These are phyloP conservation scores for Sclerurus mexicanus DNA, from an alignment of 2,113 vertebrate genomes.

Conservation along the genomic window DNA sequence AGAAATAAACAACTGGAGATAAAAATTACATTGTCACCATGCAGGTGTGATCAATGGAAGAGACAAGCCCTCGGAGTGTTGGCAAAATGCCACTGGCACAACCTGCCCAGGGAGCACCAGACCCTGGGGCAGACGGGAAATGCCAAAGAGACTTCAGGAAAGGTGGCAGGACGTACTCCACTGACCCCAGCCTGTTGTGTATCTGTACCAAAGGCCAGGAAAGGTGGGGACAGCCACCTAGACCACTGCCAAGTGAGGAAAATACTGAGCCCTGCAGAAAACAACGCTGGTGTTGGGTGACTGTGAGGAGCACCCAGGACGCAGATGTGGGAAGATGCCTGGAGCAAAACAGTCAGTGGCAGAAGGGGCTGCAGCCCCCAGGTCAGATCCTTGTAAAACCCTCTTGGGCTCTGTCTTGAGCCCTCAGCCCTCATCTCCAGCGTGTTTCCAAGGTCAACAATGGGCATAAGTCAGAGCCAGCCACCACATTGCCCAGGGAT, in stretches of 20 bases:
- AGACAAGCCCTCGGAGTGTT: neutral
- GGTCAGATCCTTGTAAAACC: neutral
- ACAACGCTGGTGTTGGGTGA: neutral
- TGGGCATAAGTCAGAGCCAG: neutral
- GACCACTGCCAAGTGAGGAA: neutral
- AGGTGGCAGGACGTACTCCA: neutral
- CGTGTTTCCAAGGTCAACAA: neutral
- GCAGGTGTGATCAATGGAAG: constrained; percentile 76
- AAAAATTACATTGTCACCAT: constrained; percentile 81
- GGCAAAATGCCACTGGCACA: neutral
- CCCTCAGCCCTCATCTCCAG: neutral
- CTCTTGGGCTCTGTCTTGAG: neutral
- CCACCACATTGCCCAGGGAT: neutral
- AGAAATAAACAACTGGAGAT: constrained; percentile 82
- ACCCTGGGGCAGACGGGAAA: neutral
- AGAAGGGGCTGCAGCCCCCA: neutral
- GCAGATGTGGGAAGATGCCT: accelerated
- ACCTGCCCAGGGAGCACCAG: neutral
- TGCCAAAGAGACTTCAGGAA: neutral
- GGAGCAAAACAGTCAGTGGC: neutral
- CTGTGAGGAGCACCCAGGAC: neutral
- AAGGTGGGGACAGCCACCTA: neutral
- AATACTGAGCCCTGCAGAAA: neutral
- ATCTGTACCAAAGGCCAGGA: neutral
- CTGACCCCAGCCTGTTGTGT: neutral